These are phyloP conservation scores for Arremon brunneinucha DNA, from an alignment of 2,797 vertebrate species.

Conservation along the genomic window DNA sequence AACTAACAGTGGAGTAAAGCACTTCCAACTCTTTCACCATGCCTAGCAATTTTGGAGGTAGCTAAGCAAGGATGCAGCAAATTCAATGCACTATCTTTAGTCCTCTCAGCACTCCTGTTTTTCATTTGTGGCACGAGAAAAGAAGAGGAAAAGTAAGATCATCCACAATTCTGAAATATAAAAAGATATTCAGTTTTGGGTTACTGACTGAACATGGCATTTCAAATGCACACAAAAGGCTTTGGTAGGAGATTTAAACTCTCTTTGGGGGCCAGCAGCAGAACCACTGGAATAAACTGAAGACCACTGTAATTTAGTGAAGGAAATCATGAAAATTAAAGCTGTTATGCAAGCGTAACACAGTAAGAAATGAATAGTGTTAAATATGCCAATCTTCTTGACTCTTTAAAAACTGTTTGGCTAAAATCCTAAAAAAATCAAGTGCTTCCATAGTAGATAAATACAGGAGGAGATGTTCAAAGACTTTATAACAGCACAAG, in stretches of 20 bases:
- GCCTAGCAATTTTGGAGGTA: neutral
- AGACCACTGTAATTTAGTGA: conserved; percentile 14
- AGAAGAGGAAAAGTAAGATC: neutral
- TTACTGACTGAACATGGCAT: conserved; percentile 32
- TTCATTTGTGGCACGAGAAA: neutral
- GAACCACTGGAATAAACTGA: conserved; percentile 36
- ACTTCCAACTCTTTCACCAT: neutral
- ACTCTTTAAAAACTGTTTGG: conserved; percentile 26
- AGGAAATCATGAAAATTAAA: conserved; percentile 40
- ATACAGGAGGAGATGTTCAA: conserved; percentile 37
- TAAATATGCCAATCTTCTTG: conserved; percentile 45
- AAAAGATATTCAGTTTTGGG: neutral
- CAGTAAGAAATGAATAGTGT: conserved; percentile 45
- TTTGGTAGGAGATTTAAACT: neutral
- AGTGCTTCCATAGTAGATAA: conserved; percentile 15
- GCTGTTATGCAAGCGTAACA: neutral
- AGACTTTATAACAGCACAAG: conserved; percentile 44
- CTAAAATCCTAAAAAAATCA: conserved; percentile 32
- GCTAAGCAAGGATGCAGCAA: neutral
- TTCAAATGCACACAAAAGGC: conserved; percentile 10
- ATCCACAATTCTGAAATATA: neutral
- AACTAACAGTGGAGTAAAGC: neutral
- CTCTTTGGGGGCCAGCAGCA: neutral
- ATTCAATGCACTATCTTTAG: neutral
- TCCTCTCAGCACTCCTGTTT: neutral